phyloP scores from a whole-genome alignment of 2,888 invertebrate species.

The Orthosia cruda region DNA sequence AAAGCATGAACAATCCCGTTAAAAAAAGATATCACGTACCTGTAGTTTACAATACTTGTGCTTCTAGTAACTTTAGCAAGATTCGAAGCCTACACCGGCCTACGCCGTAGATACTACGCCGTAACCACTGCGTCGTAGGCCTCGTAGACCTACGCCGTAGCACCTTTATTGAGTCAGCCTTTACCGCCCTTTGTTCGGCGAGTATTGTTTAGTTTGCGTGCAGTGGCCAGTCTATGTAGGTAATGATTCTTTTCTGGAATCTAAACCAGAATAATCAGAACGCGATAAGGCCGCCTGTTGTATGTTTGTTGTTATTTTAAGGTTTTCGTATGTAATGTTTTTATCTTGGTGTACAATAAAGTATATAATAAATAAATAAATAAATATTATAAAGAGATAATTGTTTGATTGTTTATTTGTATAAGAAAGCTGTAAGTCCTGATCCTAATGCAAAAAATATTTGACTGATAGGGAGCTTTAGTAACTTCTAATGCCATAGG shows the following conservation, averaged over 20 bases:
- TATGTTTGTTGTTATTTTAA: too few relatives aligned
- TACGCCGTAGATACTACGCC: slow-evolving; percentile 40
- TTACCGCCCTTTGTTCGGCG: background rate
- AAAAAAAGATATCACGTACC: background rate
- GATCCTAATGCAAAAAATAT: background rate
- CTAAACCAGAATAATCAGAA: too few relatives aligned
- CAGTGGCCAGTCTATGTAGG: background rate
- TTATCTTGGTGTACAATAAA: too few relatives aligned
- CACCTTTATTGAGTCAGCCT: slow-evolving; percentile 6
- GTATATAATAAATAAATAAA: too few relatives aligned
- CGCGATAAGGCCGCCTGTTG: too few relatives aligned
- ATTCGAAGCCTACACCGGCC: background rate
- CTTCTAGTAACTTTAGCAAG: background rate
- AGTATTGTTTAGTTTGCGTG: background rate
- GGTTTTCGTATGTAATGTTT: too few relatives aligned
- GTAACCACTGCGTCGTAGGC: slow-evolving; percentile 14
- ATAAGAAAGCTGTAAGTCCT: background rate
- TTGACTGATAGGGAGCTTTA: background rate
- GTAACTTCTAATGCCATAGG: too few relatives aligned
- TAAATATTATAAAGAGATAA: background rate
- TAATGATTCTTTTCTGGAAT: background rate
- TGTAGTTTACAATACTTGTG: background rate
- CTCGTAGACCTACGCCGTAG: slow-evolving; percentile 45
- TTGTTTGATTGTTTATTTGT: background rate
- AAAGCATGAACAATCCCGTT: too few relatives aligned